Conservation (phyloP, 2,888 invertebrate genomes). For the Hydraecia micacea region DNA sequence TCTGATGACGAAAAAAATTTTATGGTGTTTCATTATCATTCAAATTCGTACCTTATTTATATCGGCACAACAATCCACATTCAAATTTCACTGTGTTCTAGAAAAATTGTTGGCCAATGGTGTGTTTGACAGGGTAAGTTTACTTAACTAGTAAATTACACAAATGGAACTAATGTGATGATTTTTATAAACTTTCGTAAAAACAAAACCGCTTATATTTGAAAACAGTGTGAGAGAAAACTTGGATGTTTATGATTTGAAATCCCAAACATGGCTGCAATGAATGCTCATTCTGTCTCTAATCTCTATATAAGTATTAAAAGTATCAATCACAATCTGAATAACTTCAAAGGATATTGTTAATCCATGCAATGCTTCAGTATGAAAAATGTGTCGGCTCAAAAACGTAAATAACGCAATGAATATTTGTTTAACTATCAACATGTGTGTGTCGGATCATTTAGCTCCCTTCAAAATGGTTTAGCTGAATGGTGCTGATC, state of each 20-base stretch:
- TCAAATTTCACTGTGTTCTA: background rate
- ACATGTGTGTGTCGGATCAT: no score
- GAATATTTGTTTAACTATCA: no score
- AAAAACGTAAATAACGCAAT: no score
- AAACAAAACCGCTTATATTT: background rate
- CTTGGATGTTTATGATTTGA: background rate
- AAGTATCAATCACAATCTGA: background rate
- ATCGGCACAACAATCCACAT: background rate
- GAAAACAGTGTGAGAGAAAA: background rate
- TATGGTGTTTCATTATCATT: background rate
- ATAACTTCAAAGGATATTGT: no score
- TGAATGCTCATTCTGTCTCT: background rate
- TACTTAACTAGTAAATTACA: background rate
- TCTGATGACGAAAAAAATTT: slow-evolving; percentile 63
- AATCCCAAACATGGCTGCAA: background rate
- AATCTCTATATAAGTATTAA: background rate
- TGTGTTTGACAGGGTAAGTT: background rate
- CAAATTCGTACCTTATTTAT: background rate
- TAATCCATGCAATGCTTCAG: no score
- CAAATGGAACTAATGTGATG: background rate
- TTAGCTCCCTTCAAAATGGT: no score
- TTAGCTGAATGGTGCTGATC: no score
- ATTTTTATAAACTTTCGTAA: background rate
- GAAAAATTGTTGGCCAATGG: background rate
- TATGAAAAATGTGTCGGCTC: no score